These are phyloP conservation scores for Dryas iulia DNA, from an alignment of 1,140 invertebrate genomes.

Conservation along the genomic window DNA sequence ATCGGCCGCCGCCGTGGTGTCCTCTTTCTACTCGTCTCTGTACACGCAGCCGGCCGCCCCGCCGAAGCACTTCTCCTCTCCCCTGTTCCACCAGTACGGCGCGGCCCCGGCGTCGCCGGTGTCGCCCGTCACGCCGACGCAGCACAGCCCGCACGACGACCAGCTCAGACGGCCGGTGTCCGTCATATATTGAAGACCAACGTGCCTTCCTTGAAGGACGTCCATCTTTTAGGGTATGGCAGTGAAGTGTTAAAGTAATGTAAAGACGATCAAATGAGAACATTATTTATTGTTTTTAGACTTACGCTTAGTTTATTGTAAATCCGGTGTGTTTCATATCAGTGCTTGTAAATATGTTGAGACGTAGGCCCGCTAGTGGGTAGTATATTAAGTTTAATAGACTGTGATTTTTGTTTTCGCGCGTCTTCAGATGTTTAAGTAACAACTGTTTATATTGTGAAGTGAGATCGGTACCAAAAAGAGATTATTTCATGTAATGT, in stretches of 20 bases:
- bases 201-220: slow-evolving; percentile 65
- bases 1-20: slow-evolving; percentile 68
- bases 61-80: slow-evolving; percentile 67
- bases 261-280: slow-evolving; percentile 44
- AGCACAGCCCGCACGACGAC: slow-evolving; percentile 75
- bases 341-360: slow-evolving; percentile 69
- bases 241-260: slow-evolving; percentile 48
- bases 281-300: slow-evolving; percentile 68
- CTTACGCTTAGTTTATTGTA: slow-evolving; percentile 56
- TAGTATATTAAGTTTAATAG: slow-evolving; percentile 52
- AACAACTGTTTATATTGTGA: slow-evolving; percentile 56
- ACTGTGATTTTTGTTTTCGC: slow-evolving; percentile 76
- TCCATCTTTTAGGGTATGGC: slow-evolving; percentile 52
- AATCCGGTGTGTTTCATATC: slow-evolving; percentile 65
- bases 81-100: slow-evolving; percentile 69
- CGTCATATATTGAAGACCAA: slow-evolving; percentile 77
- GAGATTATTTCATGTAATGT: slow-evolving; percentile 68
- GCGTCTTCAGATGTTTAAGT: slow-evolving; percentile 59
- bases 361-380: slow-evolving; percentile 46
- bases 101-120: slow-evolving; percentile 59
- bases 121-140: slow-evolving; percentile 59
- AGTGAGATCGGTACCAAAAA: slow-evolving; percentile 79
- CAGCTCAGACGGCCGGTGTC: slow-evolving; percentile 72
- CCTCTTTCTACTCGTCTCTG: slow-evolving; percentile 72
- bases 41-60: slow-evolving; percentile 68